Base-by-base conservation (phyloP, 2,113 vertebrate genomes). In the Micromys minutus region DNA sequence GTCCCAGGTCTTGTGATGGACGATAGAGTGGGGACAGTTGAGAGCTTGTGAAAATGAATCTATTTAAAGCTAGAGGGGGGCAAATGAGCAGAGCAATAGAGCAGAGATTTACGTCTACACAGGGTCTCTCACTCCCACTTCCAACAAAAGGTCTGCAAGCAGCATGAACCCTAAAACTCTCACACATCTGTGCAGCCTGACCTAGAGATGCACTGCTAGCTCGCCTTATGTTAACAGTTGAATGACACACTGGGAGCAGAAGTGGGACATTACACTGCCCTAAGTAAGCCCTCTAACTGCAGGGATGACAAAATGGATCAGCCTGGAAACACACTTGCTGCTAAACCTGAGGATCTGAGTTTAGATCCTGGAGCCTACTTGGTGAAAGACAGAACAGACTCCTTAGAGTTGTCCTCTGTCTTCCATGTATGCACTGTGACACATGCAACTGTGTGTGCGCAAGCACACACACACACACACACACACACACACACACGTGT, bases 91-190 rank as follows among this genome's bases (percentile, higher is more conserved):
- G 65, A 63, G 45, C 2, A 61, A 26, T 29, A 36, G 13, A 77
- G 10, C 65, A 89, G 11, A 39, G n/a, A 50, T 47, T 59, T 67
- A 42, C 8, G 52, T 31, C 42, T 87, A 16, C n/a, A 15, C 74
- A 86, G 72, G 29, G 59, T 52, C 29, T 59, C 13, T 67, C 77
- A 55, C 2, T 2, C 11, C 16, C 7, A 55, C 21, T 24, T 19
- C 17, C 5, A 55, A 83, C 26, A 83, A 55, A 57, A 16, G 42
- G 17, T 74, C 89, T 29, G 1, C 17, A 89, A 88, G 2, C 21
- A 85, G 42, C 31, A 93, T 93, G 42, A 95, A 69, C n/a, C 69
- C 26, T 86, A 91, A 59, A 22, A 15, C 50, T 71, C 36, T 84
- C 55, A 21, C 13, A 13, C 29, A 47, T 3, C 19, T 76, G n/a